Evolutionary conservation across 2,113 vertebrate genomes (phyloP).

Genomic region (Penelope pileata): DNA sequence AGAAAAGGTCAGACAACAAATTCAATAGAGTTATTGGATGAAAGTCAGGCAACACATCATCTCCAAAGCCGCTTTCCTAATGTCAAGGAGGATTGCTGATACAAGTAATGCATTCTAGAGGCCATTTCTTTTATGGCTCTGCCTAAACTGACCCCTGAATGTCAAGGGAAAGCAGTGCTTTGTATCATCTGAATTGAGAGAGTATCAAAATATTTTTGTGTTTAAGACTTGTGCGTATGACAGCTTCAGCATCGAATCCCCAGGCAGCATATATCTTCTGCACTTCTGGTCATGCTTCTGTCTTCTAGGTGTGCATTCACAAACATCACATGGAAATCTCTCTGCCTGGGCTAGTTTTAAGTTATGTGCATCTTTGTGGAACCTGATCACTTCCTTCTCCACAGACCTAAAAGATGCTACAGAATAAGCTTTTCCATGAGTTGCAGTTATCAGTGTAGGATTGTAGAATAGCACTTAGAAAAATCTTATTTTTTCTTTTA

Average conservation of each 20-base stretch:
- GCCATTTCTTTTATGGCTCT: not conserved
- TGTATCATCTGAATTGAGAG: not conserved
- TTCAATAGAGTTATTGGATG: constrained; percentile 72
- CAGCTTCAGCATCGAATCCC: not conserved
- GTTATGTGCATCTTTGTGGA: not conserved
- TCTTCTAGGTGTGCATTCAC: not conserved
- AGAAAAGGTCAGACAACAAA: constrained; percentile 77
- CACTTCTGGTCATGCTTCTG: not conserved
- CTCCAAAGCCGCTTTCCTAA: constrained; percentile 4
- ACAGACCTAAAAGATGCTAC: not conserved
- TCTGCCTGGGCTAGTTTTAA: not conserved
- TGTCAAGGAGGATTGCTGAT: constrained; percentile 42
- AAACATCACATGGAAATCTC: rapidly evolving
- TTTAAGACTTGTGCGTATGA: not conserved
- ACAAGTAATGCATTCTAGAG: not conserved
- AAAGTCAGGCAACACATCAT: constrained; percentile 71
- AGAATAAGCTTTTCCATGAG: not conserved
- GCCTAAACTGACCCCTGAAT: not conserved
- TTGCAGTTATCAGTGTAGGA: not conserved
- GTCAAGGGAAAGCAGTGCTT: not conserved
- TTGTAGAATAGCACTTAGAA: not conserved
- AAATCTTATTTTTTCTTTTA: not conserved
- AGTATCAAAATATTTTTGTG: not conserved
- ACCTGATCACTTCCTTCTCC: not conserved
- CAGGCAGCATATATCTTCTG: not conserved